Conservation (phyloP, 2,888 invertebrate genomes). For the Melinopterus prodromus region DNA sequence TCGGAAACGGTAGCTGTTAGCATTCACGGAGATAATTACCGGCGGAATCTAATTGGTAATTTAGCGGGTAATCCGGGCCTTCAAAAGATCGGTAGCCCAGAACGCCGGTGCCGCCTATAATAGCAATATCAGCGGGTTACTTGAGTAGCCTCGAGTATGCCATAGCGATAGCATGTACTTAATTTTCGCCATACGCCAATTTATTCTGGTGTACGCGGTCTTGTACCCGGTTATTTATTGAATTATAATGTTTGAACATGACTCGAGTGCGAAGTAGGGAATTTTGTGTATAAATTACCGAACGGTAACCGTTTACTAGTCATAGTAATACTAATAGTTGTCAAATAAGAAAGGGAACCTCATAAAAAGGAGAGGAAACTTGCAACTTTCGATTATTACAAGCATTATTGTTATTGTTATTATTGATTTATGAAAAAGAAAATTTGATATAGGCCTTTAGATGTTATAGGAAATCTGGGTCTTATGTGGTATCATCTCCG, state of each 20-base stretch:
- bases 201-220: slow-evolving; percentile 27
- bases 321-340: too few relatives aligned
- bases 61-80: slow-evolving; percentile 47
- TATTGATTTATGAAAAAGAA: too few relatives aligned
- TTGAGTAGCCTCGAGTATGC: slow-evolving; percentile 8
- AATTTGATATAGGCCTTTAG: too few relatives aligned
- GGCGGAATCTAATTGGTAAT: slow-evolving; percentile 52
- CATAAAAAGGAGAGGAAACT: too few relatives aligned
- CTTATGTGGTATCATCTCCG: too few relatives aligned
- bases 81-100: slow-evolving; percentile 34
- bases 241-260: slow-evolving; percentile 6
- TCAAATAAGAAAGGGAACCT: too few relatives aligned
- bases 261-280: too few relatives aligned
- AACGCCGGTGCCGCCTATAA: slow-evolving; percentile 32
- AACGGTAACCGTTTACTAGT: too few relatives aligned
- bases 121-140: slow-evolving; percentile 37
- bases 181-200: slow-evolving; percentile 35
- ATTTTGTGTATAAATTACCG: too few relatives aligned
- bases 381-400: too few relatives aligned
- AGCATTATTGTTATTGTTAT: too few relatives aligned
- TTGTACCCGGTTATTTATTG: slow-evolving; percentile 28
- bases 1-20: slow-evolving; percentile 40
- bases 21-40: slow-evolving; percentile 48
- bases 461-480: too few relatives aligned
- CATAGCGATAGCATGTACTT: slow-evolving; percentile 22